Evolutionary conservation across 1,140 invertebrate species (phyloP).

Genomic region (Drosophila aff.): DNA sequence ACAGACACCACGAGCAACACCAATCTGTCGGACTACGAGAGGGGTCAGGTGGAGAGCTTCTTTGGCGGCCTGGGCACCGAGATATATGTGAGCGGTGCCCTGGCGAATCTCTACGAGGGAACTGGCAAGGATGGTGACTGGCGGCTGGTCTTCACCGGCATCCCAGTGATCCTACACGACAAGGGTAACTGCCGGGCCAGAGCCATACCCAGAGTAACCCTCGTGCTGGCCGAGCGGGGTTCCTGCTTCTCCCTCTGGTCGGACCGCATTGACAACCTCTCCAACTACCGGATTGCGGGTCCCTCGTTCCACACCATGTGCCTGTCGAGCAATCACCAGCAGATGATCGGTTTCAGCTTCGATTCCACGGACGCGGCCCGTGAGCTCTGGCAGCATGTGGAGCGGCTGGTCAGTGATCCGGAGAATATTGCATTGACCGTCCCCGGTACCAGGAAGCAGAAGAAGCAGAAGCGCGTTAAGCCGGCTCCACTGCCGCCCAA

Average conservation of each 20-base stretch:
- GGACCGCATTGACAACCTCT: constrained; percentile 92
- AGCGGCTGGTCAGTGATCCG: constrained; percentile 90
- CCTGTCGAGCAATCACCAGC: constrained; percentile 87
- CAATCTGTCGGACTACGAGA: constrained; percentile 89
- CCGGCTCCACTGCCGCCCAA: constrained; percentile 89
- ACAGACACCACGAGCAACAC: constrained; percentile 84
- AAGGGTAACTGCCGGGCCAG: constrained; percentile 90
- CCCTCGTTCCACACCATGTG: constrained; percentile 94
- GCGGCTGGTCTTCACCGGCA: constrained; percentile 92
- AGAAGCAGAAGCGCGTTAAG: constrained; percentile 86
- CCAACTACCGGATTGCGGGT: constrained; percentile 88
- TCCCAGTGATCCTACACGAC: constrained; percentile 93
- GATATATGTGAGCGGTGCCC: constrained; percentile 91
- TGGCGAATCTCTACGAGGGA: constrained; percentile 92
- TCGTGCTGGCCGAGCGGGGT: constrained; percentile 92
- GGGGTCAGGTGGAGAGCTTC: constrained; percentile 92
- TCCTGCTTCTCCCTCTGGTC: constrained; percentile 94
- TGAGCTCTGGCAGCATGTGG: constrained; percentile 89
- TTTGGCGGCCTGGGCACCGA: constrained; percentile 92
- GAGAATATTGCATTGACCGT: constrained; percentile 92
- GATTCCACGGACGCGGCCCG: constrained; percentile 91
- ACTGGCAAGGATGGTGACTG: constrained; percentile 87
- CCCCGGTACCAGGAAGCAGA: constrained; percentile 87
- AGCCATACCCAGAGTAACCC: constrained; percentile 90
- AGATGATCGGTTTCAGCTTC: constrained; percentile 90